These are phyloP conservation scores for Platycheirus rosarum DNA, from an alignment of 2,888 invertebrate species.

Conservation along the genomic window DNA sequence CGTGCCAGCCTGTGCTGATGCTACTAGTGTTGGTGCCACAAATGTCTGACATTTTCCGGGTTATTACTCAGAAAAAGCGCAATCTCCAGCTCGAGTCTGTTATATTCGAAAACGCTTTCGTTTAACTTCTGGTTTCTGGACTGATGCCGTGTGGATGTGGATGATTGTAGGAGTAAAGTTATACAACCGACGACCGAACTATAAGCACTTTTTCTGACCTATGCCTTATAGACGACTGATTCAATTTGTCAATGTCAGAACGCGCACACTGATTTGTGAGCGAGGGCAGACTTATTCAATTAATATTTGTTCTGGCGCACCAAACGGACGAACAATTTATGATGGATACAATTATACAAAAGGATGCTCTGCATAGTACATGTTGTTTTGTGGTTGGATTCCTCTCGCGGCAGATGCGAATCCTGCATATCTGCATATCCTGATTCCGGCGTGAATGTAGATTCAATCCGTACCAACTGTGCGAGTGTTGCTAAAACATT, in stretches of 20 bases:
- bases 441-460: not conserved
- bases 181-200: no score
- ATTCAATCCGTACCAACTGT: not conserved
- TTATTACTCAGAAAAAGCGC: conserved; percentile 53
- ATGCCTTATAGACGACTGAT: conserved; percentile 43
- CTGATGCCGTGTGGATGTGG: not conserved
- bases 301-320: conserved; percentile 16
- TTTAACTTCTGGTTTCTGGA: not conserved
- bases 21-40: not conserved
- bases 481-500: not conserved
- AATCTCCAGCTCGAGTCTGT: conserved; percentile 24
- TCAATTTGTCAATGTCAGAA: conserved; percentile 66
- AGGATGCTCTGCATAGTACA: not conserved
- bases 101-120: conserved; percentile 21
- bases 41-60: conserved; percentile 56
- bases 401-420: conserved; percentile 9
- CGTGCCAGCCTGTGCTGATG: not conserved
- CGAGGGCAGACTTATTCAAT: conserved; percentile 33
- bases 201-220: conserved; percentile 10
- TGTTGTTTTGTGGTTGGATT: conserved; percentile 28
- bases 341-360: conserved; percentile 32
- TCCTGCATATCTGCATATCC: conserved; percentile 9
- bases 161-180: not conserved
- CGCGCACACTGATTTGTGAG: conserved; percentile 45
- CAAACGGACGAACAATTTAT: conserved; percentile 32